phyloP scores from a whole-genome alignment of 1,140 invertebrate genomes.

The Drosophila busckii region DNA sequence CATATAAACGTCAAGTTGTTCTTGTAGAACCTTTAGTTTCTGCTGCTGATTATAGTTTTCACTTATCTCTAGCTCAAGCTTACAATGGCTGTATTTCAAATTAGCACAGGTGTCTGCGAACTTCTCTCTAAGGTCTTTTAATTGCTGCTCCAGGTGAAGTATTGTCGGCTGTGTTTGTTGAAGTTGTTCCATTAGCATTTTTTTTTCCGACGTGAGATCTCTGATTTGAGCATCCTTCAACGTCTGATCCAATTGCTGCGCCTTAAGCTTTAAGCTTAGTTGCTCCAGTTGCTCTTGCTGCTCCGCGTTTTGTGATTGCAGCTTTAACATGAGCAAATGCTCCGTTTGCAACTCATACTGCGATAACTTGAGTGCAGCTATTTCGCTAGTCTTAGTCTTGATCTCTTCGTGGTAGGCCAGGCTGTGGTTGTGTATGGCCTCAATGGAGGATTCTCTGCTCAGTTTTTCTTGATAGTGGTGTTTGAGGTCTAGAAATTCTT shows the following conservation, averaged over 20 bases:
- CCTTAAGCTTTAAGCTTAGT: conserved; percentile 46
- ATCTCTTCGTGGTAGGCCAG: conserved; percentile 60
- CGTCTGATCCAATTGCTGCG: conserved; percentile 44
- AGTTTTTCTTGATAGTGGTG: conserved; percentile 61
- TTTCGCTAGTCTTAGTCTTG: conserved; percentile 59
- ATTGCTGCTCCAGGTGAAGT: conserved; percentile 33
- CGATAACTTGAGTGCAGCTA: conserved; percentile 47
- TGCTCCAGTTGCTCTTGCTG: conserved; percentile 62
- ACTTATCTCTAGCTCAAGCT: conserved; percentile 28
- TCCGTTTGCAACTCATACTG: conserved; percentile 50
- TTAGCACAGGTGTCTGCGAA: conserved; percentile 34
- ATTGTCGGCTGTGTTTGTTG: conserved; percentile 19
- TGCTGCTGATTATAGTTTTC: conserved; percentile 25
- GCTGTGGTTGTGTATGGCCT: conserved; percentile 59
- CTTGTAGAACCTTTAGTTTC: conserved; percentile 14
- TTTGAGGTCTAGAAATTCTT: conserved; percentile 57
- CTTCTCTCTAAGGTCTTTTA: conserved; percentile 29
- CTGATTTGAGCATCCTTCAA: conserved; percentile 50
- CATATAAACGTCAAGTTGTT: conserved; percentile 33
- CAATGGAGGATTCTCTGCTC: conserved; percentile 43
- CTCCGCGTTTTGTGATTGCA: conserved; percentile 55
- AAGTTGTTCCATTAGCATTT: conserved; percentile 8
- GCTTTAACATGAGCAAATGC: conserved; percentile 45
- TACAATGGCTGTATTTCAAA: conserved; percentile 37
- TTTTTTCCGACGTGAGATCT: conserved; percentile 40